A percentile compares a stretch with the other conserved stretches of the same genome.
phyloP scores from a whole-genome alignment of 2,888 invertebrate genomes.

The Tuta absoluta region DNA sequence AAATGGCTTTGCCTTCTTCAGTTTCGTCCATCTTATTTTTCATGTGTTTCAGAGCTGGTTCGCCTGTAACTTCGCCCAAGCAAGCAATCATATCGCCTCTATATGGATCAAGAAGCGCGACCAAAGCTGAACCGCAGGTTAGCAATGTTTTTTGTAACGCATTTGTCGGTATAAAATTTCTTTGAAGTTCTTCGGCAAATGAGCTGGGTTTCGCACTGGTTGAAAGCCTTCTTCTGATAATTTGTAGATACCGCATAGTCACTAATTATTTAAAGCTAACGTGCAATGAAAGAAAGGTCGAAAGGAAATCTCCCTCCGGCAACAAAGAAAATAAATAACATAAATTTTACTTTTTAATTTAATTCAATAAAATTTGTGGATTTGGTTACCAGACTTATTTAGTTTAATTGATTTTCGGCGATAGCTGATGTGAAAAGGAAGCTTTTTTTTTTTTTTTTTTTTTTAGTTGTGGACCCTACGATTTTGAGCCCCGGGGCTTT shows the following conservation, averaged over 20 bases:
- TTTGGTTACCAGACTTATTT: not conserved
- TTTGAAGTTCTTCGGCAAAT: conserved; percentile 83
- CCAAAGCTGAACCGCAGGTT: conserved; percentile 91
- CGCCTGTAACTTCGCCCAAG: conserved; percentile 94
- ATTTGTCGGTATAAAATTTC: conserved; percentile 84
- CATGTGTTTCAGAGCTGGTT: conserved; percentile 86
- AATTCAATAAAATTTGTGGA: not conserved
- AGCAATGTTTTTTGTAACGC: conserved; percentile 89
- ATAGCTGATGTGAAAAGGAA: too few relatives aligned
- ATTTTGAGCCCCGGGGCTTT: too few relatives aligned
- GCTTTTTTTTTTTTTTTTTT: too few relatives aligned
- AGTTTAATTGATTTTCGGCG: too few relatives aligned
- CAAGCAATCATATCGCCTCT: conserved; percentile 97
- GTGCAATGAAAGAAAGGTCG: too few relatives aligned
- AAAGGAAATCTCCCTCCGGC: too few relatives aligned
- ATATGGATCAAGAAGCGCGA: conserved; percentile 90
- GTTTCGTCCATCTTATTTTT: conserved; percentile 87
- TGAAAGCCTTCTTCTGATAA: not conserved
- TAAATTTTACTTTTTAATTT: not conserved
- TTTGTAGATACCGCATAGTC: conserved; percentile 12
- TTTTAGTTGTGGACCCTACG: too few relatives aligned
- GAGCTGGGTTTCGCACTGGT: conserved; percentile 5
- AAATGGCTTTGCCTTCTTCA: conserved; percentile 88
- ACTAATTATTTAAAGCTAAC: not conserved
- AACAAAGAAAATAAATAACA: too few relatives aligned